Evolutionary conservation across 2,888 invertebrate species (phyloP).

Genomic region (Mimas tiliae): DNA sequence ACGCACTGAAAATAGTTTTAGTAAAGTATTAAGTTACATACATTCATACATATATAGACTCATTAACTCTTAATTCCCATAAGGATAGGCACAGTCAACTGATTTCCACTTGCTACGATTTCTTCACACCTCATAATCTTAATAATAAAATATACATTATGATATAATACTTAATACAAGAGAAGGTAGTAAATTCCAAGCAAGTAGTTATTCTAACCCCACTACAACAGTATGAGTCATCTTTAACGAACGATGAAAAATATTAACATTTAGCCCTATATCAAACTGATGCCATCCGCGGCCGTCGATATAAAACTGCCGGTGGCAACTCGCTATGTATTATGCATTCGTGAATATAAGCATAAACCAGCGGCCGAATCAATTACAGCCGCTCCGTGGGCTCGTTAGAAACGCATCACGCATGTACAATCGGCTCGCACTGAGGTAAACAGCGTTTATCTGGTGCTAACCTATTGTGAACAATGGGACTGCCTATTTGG

Average conservation of each 20-base stretch:
- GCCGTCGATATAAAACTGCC: conserved; percentile 41
- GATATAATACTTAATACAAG: no score
- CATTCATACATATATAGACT: no score
- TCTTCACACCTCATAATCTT: no score
- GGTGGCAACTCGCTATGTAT: conserved; percentile 71
- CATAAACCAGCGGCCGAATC: conserved; percentile 81
- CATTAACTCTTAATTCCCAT: no score
- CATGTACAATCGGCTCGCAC: conserved; percentile 78
- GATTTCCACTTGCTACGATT: no score
- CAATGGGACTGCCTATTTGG: conserved; percentile 81
- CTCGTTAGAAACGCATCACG: conserved; percentile 85
- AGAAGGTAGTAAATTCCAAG: no score
- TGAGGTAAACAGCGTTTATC: conserved; percentile 77
- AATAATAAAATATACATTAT: no score
- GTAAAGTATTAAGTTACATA: no score
- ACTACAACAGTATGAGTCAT: neutral
- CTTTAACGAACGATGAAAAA: neutral
- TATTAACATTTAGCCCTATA: conserved; percentile 23
- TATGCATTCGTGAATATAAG: conserved; percentile 84
- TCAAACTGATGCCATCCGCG: conserved; percentile 24
- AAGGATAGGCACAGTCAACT: no score
- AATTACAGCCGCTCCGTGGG: conserved; percentile 73
- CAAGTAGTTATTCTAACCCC: neutral
- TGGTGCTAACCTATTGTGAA: conserved; percentile 76
- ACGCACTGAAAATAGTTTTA: no score